These are phyloP conservation scores for Chrysomallon squamiferum DNA, from an alignment of 1,140 invertebrate species.

Conservation along the genomic window DNA sequence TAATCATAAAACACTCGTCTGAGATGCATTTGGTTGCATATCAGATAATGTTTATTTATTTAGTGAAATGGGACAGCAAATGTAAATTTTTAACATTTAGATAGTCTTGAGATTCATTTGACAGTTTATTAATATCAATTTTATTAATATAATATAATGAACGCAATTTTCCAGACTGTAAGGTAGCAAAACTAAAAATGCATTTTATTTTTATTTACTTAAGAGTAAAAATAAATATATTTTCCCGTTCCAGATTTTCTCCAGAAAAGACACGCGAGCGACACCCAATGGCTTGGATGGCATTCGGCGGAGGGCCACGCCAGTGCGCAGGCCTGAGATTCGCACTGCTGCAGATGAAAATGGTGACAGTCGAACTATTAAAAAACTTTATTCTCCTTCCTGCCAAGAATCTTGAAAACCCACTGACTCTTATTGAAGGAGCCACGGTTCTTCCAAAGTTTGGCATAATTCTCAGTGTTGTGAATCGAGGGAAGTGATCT, in stretches of 20 bases:
- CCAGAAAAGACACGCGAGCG: conserved; percentile 35
- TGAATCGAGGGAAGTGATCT: conserved; percentile 14
- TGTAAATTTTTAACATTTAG: too few relatives aligned
- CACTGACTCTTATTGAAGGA: conserved; percentile 48
- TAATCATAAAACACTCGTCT: too few relatives aligned
- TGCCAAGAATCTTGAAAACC: conserved; percentile 22
- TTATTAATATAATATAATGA: too few relatives aligned
- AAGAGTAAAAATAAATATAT: too few relatives aligned
- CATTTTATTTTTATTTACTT: too few relatives aligned
- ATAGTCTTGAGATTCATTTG: too few relatives aligned
- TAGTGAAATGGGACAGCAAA: too few relatives aligned
- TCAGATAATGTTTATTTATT: too few relatives aligned
- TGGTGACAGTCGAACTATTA: conserved; percentile 47
- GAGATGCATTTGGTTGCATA: too few relatives aligned
- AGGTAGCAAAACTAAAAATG: too few relatives aligned
- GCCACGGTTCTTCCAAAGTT: conserved; percentile 52
- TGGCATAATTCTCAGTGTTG: conserved; percentile 36
- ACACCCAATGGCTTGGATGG: conserved; percentile 54
- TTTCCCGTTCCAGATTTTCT: conserved; percentile 46
- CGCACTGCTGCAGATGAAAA: conserved; percentile 60
- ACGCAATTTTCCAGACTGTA: too few relatives aligned
- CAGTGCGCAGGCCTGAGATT: conserved; percentile 64
- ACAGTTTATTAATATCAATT: too few relatives aligned
- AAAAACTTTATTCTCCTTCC: conserved; percentile 45
- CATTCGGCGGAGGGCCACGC: conserved; percentile 63